A percentile compares a stretch with the other conserved stretches of the same genome.
Conservation (phyloP, 2,113 vertebrate species). For the Corvus cornix region DNA sequence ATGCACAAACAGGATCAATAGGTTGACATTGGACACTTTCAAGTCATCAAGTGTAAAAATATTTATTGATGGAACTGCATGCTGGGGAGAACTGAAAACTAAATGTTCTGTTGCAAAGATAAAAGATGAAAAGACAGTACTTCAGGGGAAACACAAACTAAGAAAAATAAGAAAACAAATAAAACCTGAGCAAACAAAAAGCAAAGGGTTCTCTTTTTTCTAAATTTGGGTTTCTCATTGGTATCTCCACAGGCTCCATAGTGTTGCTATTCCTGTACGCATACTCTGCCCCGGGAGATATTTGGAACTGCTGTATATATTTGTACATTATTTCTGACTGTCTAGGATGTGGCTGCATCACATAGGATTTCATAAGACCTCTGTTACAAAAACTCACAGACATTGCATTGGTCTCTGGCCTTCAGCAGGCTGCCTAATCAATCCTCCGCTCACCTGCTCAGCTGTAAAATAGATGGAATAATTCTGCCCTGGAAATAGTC, state of each 20-base stretch:
- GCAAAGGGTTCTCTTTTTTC: background rate
- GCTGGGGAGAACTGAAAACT: background rate
- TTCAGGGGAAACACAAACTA: background rate
- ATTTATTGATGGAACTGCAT: background rate
- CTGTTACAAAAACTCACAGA: background rate
- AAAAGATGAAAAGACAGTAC: background rate
- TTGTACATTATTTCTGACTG: background rate
- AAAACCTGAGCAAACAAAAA: background rate
- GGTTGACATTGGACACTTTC: background rate
- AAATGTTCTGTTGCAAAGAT: background rate
- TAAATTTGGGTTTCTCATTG: background rate
- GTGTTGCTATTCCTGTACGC: background rate
- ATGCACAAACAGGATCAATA: background rate
- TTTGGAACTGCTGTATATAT: background rate
- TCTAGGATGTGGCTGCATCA: background rate
- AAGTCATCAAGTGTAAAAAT: background rate
- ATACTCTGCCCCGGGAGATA: background rate
- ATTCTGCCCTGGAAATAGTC: background rate
- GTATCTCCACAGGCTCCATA: background rate
- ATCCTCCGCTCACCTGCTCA: background rate
- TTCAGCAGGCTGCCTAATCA: background rate
- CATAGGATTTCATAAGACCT: background rate
- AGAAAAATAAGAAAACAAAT: background rate
- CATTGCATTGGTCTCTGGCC: background rate
- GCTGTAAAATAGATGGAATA: background rate